Conservation (phyloP, 2,888 invertebrate genomes). For the Drosophila percnosoma region DNA sequence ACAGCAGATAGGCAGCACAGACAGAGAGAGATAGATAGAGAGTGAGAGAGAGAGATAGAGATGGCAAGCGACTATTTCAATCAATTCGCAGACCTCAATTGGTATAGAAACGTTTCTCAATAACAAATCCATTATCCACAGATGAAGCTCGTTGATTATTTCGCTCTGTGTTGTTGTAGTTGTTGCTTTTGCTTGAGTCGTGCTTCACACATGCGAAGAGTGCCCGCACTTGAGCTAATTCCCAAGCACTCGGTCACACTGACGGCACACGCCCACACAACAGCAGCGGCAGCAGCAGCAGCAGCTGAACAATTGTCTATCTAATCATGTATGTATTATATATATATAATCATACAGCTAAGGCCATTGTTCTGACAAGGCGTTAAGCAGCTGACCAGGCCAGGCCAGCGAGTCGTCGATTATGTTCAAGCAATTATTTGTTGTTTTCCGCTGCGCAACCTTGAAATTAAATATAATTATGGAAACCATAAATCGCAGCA, state of each 20-base stretch:
- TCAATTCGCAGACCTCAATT: slow-evolving; percentile 56
- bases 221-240: slow-evolving; percentile 75
- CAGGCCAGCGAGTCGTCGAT: slow-evolving; percentile 46
- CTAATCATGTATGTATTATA: slow-evolving; percentile 23
- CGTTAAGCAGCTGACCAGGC: slow-evolving; percentile 73
- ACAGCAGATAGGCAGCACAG: slow-evolving; percentile 5
- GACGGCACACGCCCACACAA: slow-evolving; percentile 48
- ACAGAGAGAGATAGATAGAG: slow-evolving; percentile 1
- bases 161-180: slow-evolving; percentile 8
- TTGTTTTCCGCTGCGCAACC: slow-evolving; percentile 72
- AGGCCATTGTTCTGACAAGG: slow-evolving; percentile 77
- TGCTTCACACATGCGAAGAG: slow-evolving; percentile 62
- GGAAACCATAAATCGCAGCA: slow-evolving; percentile 63
- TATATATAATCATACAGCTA: slow-evolving; percentile 48
- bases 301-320: slow-evolving; percentile 41
- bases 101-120: slow-evolving; percentile 46
- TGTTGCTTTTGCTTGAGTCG: slow-evolving; percentile 33
- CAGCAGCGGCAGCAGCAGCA: slow-evolving; percentile 17
- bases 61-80: slow-evolving; percentile 39
- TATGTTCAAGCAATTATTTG: slow-evolving; percentile 63
- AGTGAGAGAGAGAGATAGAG: not conserved
- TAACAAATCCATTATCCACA: slow-evolving; percentile 71
- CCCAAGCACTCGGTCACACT: slow-evolving; percentile 56
- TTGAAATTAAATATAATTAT: slow-evolving; percentile 82
- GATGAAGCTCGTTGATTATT: slow-evolving; percentile 45